Evolutionary conservation across 2,113 vertebrate species (phyloP).

Genomic region (Toxostoma redivivum): DNA sequence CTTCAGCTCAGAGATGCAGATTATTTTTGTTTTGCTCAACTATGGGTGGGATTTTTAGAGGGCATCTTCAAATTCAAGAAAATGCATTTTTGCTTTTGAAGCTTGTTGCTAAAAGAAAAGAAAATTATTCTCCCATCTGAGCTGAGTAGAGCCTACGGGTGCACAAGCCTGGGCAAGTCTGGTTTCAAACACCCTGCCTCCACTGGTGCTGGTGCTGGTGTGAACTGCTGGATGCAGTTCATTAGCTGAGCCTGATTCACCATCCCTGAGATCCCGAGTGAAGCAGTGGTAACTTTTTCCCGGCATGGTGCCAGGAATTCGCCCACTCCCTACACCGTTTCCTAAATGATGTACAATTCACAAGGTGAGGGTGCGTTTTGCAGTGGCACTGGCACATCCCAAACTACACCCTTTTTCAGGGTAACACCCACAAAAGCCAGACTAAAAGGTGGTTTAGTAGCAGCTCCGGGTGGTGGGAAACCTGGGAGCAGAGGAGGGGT

Average conservation of each 20-base stretch:
- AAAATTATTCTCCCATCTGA: not conserved
- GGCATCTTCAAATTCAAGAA: not conserved
- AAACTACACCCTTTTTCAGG: not conserved
- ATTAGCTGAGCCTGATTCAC: conserved; percentile 13
- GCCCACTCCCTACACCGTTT: not conserved
- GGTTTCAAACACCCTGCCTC: not conserved
- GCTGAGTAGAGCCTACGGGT: not conserved
- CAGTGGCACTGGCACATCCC: not conserved
- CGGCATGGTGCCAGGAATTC: not conserved
- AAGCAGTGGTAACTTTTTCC: conserved; percentile 17
- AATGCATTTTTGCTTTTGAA: not conserved
- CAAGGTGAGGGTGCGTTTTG: not conserved
- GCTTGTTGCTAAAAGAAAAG: not conserved
- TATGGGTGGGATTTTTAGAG: not conserved
- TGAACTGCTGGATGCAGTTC: not conserved
- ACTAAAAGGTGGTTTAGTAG: not conserved
- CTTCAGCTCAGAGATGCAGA: not conserved
- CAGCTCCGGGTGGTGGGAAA: not conserved
- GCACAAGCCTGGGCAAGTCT: not conserved
- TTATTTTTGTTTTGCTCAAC: not conserved
- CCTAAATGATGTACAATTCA: not conserved
- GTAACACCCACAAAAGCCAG: not conserved
- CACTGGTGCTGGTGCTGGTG: rapidly evolving
- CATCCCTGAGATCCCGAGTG: not conserved
- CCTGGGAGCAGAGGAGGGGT: not conserved